These are phyloP conservation scores for Saxidomus purpurata DNA, from an alignment of 1,140 invertebrate species.

Conservation along the genomic window DNA sequence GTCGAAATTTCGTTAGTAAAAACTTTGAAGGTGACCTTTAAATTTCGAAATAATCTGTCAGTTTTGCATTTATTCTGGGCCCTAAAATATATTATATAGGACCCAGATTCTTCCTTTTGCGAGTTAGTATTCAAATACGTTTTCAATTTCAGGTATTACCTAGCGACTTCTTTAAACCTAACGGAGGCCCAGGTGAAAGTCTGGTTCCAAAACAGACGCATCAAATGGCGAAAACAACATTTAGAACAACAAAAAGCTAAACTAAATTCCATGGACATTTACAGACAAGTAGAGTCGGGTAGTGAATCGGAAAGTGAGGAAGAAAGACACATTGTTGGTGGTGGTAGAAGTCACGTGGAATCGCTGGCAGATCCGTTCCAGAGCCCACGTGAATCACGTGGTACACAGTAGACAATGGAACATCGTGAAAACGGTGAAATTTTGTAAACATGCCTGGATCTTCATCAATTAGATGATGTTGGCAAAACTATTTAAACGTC, in stretches of 20 bases:
- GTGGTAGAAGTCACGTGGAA: slow-evolving; percentile 8
- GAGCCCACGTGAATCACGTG: slow-evolving; percentile 51
- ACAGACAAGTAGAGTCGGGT: slow-evolving; percentile 70
- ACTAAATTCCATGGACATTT: slow-evolving; percentile 89
- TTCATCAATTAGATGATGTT: no score
- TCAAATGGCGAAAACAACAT: slow-evolving; percentile 98
- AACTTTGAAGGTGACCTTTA: no score
- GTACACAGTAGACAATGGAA: slow-evolving; percentile 32
- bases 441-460: no score
- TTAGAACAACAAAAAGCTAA: slow-evolving; percentile 96
- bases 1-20: no score
- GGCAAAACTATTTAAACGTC: no score
- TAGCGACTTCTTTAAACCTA: slow-evolving; percentile 83
- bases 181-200: slow-evolving; percentile 94
- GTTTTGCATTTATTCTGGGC: no score
- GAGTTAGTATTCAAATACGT: no score
- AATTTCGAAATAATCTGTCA: no score
- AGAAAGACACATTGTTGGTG: slow-evolving; percentile 29
- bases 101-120: no score
- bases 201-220: slow-evolving; percentile 98
- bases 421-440: background rate
- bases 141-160: slow-evolving; percentile 82
- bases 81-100: no score
- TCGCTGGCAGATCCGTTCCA: slow-evolving; percentile 59
- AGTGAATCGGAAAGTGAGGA: slow-evolving; percentile 58